Evolutionary conservation across 2,113 vertebrate species (phyloP), one percentile per base, ranked within the genome.

Genomic region (Lates calcarifer): DNA sequence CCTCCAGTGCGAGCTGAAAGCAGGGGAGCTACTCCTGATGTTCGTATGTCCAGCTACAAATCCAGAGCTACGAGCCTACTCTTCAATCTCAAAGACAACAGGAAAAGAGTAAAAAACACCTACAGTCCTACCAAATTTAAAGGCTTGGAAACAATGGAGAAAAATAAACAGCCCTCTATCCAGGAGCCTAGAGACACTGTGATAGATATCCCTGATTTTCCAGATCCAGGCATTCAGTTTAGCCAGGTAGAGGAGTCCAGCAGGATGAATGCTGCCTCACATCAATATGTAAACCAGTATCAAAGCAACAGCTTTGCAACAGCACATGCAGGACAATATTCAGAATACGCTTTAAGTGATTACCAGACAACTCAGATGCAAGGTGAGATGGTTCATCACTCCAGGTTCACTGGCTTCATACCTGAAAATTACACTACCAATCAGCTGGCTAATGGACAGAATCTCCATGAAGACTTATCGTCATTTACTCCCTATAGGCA

Each of bases 31-130:
- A 92, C 89, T 43, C 89, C 90, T 2, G 92, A 94, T 29, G 22
- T 84, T 6, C 83, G 0, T 94, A 96, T 75, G 90, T 90, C 82
- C 22, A 95, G 88, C 90, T 96, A 96, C 93, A 98, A 95, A 88
- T 89, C 96, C 1, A 97, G 95, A 91, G 97, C 96, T 3, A 95
- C 97, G 0, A 96, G 96, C 89, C 92, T 99, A n/a, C 92, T 99
- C 49, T 99, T 98, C 85, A 98, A 97, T 85, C 93, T 99, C 55
- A 99, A 97, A 86, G 98, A 99, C 61, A 97, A 99, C 76, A 95
- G 98, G 63, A 99, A 97, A 75, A 92, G 94, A 20, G 96, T 99
- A 3, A 99, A 98, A 91, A 98, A 96, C 87, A 97, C 94, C 0
- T 99, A 98, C 64, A 97, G 95, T 31, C 96, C 97, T 8, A 89